Evolutionary conservation across 2,113 vertebrate species (phyloP).

Genomic region (Herpailurus yagouaroundi): DNA sequence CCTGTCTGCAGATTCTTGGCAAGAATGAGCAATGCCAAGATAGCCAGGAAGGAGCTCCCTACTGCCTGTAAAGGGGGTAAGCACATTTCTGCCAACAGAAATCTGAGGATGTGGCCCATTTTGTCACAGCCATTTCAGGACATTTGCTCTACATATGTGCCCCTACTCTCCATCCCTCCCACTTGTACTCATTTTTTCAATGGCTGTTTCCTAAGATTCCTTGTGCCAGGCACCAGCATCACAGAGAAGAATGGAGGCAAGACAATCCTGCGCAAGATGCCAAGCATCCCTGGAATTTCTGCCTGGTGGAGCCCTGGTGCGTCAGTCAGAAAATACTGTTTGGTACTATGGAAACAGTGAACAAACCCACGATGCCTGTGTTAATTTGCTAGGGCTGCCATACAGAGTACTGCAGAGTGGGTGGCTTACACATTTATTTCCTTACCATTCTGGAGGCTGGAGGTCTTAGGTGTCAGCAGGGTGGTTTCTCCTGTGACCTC

Average conservation of each 20-base stretch:
- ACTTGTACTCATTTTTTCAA: neutral
- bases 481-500: neutral
- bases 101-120: neutral
- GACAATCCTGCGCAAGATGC: neutral
- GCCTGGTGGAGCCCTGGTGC: rapidly evolving
- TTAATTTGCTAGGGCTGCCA: too few relatives aligned
- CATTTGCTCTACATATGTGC: neutral
- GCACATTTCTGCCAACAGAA: neutral
- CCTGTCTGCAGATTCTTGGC: neutral
- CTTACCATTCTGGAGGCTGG: neutral
- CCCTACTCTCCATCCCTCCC: neutral
- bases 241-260: neutral
- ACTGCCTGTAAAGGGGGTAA: neutral
- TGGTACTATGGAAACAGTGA: neutral
- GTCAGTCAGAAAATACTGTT: neutral
- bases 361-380: neutral
- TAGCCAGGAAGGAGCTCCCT: neutral
- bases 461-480: neutral
- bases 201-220: neutral
- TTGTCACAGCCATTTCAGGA: neutral
- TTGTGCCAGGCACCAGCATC: neutral
- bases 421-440: neutral
- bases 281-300: neutral
- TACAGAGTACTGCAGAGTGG: too few relatives aligned
- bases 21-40: neutral